phyloP scores from a whole-genome alignment of 1,140 invertebrate species.

The Zaprionus africanus region DNA sequence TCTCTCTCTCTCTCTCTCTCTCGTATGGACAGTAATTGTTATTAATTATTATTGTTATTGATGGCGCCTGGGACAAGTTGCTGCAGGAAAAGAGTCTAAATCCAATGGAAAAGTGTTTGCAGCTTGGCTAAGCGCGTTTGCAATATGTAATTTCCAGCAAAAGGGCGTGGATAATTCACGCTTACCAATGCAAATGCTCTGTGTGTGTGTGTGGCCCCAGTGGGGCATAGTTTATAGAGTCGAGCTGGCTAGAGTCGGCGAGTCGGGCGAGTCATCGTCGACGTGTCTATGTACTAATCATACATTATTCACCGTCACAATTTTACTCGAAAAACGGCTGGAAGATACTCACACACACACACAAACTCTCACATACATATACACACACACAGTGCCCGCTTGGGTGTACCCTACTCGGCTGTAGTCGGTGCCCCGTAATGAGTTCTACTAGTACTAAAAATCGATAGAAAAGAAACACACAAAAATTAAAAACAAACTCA shows the following conservation, averaged over 20 bases:
- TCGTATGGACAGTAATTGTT: constrained; percentile 69
- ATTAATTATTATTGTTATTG: constrained; percentile 81
- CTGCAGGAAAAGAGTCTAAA: constrained; percentile 25
- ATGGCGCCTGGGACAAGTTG: constrained; percentile 67
- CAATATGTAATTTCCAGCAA: constrained; percentile 43
- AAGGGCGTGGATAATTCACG: constrained; percentile 29
- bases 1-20: neutral
- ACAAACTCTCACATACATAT: neutral
- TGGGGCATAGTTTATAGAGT: constrained; percentile 35
- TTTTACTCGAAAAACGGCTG: constrained; percentile 79
- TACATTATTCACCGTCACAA: constrained; percentile 77
- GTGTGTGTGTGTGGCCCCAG: constrained; percentile 17
- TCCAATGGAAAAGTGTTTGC: constrained; percentile 39
- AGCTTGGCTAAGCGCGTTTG: constrained; percentile 7
- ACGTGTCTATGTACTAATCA: constrained; percentile 82
- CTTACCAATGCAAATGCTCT: constrained; percentile 2
- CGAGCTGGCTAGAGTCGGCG: neutral
- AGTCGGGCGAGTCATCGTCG: constrained; percentile 62
- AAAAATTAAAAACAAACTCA: constrained; percentile 74
- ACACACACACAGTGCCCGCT: neutral
- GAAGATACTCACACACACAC: constrained; percentile 53
- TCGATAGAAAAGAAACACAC: constrained; percentile 74
- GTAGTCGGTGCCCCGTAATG: constrained; percentile 41
- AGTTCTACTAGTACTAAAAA: constrained; percentile 61
- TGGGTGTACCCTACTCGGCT: constrained; percentile 6